phyloP scores from a whole-genome alignment of 1,140 invertebrate genomes.

The Zophobas atratus region DNA sequence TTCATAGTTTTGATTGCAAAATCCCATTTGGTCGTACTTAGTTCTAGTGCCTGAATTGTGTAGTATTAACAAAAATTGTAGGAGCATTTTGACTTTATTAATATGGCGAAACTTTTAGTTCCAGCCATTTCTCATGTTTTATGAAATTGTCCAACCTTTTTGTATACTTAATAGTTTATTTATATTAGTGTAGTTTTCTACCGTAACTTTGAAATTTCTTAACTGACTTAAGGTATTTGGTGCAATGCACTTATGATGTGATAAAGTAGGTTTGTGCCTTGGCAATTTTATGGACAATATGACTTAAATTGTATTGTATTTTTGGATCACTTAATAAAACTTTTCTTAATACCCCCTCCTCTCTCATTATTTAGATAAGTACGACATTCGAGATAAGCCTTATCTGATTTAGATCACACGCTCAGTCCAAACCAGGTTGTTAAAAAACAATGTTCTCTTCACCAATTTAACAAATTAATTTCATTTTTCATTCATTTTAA shows the following conservation, averaged over 20 bases:
- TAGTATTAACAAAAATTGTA: too few relatives aligned
- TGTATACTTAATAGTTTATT: conserved; percentile 43
- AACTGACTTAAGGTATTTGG: conserved; percentile 72
- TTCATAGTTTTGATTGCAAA: not conserved
- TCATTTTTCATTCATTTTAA: not conserved
- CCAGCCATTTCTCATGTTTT: not conserved
- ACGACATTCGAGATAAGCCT: conserved; percentile 29
- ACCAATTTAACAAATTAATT: conserved; percentile 1
- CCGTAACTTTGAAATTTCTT: conserved; percentile 74
- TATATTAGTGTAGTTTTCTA: conserved; percentile 77
- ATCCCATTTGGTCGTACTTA: too few relatives aligned
- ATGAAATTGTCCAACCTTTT: conserved; percentile 35
- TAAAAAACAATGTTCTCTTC: conserved; percentile 9
- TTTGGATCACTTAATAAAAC: conserved; percentile 45
- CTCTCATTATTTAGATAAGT: conserved; percentile 2
- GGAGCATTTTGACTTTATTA: too few relatives aligned
- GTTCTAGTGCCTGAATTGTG: too few relatives aligned
- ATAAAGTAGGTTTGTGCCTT: conserved; percentile 76
- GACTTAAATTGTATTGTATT: conserved; percentile 37
- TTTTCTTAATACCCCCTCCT: conserved; percentile 24
- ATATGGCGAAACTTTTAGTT: not conserved
- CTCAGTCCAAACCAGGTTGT: not conserved
- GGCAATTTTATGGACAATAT: conserved; percentile 46
- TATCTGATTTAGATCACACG: conserved; percentile 25
- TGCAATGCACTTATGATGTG: conserved; percentile 94